phyloP scores from a whole-genome alignment of 1,140 invertebrate species.

The Magallana angulata region DNA sequence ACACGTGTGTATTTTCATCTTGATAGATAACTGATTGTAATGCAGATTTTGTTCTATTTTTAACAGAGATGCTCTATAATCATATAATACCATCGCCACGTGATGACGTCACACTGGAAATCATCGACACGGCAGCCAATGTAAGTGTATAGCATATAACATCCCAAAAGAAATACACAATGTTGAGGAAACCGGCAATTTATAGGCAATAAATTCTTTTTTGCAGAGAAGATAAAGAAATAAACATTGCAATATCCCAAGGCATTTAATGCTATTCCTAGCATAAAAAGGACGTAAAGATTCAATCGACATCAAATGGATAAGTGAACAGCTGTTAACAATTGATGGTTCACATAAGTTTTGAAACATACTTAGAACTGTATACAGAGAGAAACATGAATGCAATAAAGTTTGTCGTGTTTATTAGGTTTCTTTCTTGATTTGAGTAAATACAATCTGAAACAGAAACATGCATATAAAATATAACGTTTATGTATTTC shows the following conservation, averaged over 20 bases:
- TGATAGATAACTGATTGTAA: not conserved
- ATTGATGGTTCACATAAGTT: not conserved
- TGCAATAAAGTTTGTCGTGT: no score
- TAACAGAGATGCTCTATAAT: conserved; percentile 68
- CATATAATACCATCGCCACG: conserved; percentile 63
- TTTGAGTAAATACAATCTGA: no score
- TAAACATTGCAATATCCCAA: not conserved
- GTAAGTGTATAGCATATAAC: not conserved
- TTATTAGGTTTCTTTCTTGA: no score
- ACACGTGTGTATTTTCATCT: conserved; percentile 4
- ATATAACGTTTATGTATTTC: no score
- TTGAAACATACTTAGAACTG: not conserved
- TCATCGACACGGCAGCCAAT: conserved; percentile 64
- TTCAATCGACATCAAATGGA: not conserved
- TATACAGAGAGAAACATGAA: no score
- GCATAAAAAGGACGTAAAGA: no score
- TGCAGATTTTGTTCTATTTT: conserved; percentile 15
- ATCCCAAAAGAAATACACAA: not conserved
- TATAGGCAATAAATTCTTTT: not conserved
- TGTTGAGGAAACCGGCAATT: not conserved
- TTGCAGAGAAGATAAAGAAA: not conserved
- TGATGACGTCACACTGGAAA: conserved; percentile 67
- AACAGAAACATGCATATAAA: no score
- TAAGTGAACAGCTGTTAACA: not conserved
- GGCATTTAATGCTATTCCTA: not conserved